Base-by-base conservation (phyloP, 2,113 vertebrate species). In the Pseudorhombus dupliciocellatus region DNA sequence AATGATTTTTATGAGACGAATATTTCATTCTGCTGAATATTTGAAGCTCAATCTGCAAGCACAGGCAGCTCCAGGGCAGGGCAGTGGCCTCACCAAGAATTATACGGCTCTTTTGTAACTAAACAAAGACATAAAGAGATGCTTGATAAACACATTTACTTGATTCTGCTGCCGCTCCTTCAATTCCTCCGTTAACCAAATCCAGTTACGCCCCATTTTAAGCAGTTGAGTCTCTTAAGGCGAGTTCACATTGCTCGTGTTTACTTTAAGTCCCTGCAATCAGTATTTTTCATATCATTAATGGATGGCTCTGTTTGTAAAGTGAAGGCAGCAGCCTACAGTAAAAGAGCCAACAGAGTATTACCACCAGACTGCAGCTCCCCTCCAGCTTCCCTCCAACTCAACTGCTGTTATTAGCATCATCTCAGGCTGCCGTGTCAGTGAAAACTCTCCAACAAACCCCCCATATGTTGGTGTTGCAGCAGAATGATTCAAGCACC, bases 1-100 rank as follows among this genome's bases (percentile, higher is more conserved):
- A 11, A 52, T n/a, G 46, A 63, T 58, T 12, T 58, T 1, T n/a
- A 50, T 37, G n/a, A 21, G 25, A 55, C 24, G 20, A 59, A 34
- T 5, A 62, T 37, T 52, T 56, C 6, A 24, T 57, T 31, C 42
- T 31, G n/a, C 4, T 60, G 21, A 66, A 30, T 55, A 24, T 56
- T 24, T n/a, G 66, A 78, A 37, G 69, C 16, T n/a, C 28, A 55
- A 10, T 65, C 57, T 59, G 73, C 68, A 63, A 52, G 64, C 50
- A 56, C 21, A 56, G 51, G 26, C 10, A 42, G 22, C 34, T 0
- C 40, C 6, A 30, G 11, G 48, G 20, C 24, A 24, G 40, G 15
- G 80, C 22, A 26, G 26, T 15, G 22, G 34, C 15, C 15, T 20
- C 3, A 1, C 48, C 34, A 0, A 21, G 15, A 59, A 59, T 28